Base-by-base conservation (phyloP, 2,888 invertebrate genomes). In the Epirrhoe tristata region DNA sequence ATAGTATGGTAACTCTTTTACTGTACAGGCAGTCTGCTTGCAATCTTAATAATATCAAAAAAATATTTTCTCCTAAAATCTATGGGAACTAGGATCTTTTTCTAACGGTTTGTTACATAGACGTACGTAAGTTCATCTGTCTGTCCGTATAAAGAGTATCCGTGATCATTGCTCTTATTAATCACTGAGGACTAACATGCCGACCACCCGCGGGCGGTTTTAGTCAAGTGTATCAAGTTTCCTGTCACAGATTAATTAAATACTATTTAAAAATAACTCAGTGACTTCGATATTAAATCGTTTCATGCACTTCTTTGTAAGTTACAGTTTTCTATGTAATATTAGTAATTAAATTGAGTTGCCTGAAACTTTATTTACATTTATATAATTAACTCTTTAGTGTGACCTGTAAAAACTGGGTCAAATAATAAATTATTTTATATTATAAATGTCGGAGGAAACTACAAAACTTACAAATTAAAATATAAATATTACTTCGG, bases 151-250 rank as follows among this genome's bases (percentile, higher is more conserved):
- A 58, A 67, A 50, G 48, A 50, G 17, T 75, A 76, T 80, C 76
- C 71, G 74, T 77, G 77, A 77, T 77, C 78, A 80, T 70, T 75
- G 79, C 77, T 70, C 82, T 81, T 78, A 81, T 87, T 88, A 86
- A 88, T 88, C 84, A 84, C 80, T 46, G 82, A 84, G 84, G 81
- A 62, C 32, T 57, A 69, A 66, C 61, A 67, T 52, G 63, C 66
- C 72, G 91, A 88, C 91, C 91, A 91, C 91, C 90, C 90, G 84
- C 80, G 72, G 76, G 77, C 80, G 74, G 77, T 81, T 85, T 80
- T 73, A 75, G 81, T 72, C 81, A 74, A 80, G 81, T 81, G 83
- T 86, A 87, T 89, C 85, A 73, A 67, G 81, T 89, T 67, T 32
- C 59, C 34, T 31, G 48, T 39, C 55, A 62, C n/a, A 50, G 55